Conservation (phyloP, 2,888 invertebrate species). For the Epistrophella euchroma region DNA sequence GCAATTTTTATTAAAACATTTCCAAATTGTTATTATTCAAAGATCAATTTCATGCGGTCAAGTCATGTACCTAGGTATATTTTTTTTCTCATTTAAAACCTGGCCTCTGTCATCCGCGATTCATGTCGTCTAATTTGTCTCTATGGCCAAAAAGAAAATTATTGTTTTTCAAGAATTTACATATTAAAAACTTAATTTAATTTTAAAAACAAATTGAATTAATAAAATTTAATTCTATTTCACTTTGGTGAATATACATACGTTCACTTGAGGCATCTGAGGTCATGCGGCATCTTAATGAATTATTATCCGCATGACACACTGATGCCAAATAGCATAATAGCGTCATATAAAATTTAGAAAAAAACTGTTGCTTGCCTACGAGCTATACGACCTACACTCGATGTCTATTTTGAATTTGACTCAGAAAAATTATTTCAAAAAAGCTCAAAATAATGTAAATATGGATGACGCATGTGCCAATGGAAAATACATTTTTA, state of each 20-base stretch:
- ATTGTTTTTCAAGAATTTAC: not conserved
- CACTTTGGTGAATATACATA: not conserved
- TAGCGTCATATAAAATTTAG: not conserved
- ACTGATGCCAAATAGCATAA: conserved; percentile 28
- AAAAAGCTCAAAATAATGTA: conserved; percentile 5
- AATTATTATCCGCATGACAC: conserved; percentile 55
- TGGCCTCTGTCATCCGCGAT: no score
- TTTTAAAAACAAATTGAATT: not conserved
- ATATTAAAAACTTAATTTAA: not conserved
- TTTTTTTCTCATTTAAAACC: no score
- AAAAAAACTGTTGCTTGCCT: not conserved
- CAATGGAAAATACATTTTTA: conserved; percentile 41
- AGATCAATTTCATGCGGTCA: no score
- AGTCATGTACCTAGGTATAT: no score
- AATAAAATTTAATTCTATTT: not conserved
- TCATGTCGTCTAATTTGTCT: not conserved
- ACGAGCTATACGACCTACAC: not conserved
- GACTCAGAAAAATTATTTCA: conserved; percentile 34
- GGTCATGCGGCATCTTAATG: conserved; percentile 14
- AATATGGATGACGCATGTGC: conserved; percentile 37
- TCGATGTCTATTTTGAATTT: conserved; percentile 45
- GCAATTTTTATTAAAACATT: no score
- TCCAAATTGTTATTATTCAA: no score
- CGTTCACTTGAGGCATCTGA: not conserved
- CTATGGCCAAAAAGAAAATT: not conserved